Conservation (phyloP, 23 tunicate species). For the Aplidium turbinatum region DNA sequence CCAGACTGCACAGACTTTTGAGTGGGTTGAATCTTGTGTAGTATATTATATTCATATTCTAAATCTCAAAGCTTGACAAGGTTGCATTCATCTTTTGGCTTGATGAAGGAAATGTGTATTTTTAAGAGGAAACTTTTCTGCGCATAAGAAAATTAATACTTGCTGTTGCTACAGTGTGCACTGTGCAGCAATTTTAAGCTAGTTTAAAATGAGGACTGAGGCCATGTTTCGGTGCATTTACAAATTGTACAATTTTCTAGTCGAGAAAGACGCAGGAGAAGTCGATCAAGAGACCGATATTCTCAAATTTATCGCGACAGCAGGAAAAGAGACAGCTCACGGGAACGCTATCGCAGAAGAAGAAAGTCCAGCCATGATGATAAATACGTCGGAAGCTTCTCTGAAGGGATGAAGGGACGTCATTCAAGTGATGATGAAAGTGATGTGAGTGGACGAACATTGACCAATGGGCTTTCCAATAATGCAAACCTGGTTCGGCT, state of each 20-base stretch:
- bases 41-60: too few species aligned
- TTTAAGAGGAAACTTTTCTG: too few species aligned
- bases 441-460: constrained; percentile 49
- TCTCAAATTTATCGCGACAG: constrained; percentile 6
- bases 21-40: too few species aligned
- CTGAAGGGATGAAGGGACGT: constrained; percentile 85
- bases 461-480: too few species aligned
- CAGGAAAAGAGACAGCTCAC: constrained; percentile 11
- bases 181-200: neutral
- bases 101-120: too few species aligned
- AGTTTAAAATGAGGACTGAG: neutral
- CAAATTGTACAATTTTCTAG: neutral
- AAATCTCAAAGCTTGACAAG: too few species aligned
- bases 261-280: constrained; percentile 33
- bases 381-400: constrained; percentile 85
- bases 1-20: too few species aligned
- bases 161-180: neutral
- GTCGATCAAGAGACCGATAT: constrained; percentile 49
- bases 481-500: too few species aligned
- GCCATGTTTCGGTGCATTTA: neutral
- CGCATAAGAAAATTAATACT: constrained; percentile 3
- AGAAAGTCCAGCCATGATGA: constrained; percentile 71
- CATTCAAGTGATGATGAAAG: constrained; percentile 46
- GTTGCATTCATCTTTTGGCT: neutral
- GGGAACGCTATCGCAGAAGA: constrained; percentile 36